Base-by-base conservation (phyloP, 2,797 vertebrate genomes). In the Acanthiza pusilla region DNA sequence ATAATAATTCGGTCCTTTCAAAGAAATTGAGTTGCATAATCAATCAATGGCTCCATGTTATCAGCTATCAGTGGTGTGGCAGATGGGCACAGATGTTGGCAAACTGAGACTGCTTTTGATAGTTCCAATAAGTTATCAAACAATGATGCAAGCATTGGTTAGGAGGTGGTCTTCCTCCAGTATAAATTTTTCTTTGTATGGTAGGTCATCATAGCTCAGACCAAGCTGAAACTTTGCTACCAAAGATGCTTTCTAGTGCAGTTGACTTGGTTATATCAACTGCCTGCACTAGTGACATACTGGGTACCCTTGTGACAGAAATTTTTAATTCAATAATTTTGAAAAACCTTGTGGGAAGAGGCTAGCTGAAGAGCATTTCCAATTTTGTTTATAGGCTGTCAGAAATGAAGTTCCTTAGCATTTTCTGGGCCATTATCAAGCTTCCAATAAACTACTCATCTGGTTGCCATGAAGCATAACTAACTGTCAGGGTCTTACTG, bases 11-110 rank as follows among this genome's bases (percentile, higher is more conserved):
- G 80, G n/a, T 62, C 40, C 16, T 85, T 58, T 80, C 30, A 40
- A 30, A 83, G 47, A 54, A 75, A 20, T 27, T 10, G 32, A 73
- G 47, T 45, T 93, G 61, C n/a, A 23, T 73, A 18, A 62, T 73
- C n/a, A 54, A 0, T 85, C 57, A 51, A 2, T 82, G 50, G 32
- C 50, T 85, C 13, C 43, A 7, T 0, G 0, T 58, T 48, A 83
- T 18, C 2, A 5, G 26, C 29, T 58, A 62, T 40, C 48, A 60
- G 36, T 32, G 40, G 11, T 10, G 6, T 80, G 54, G 40, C 68
- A 87, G 38, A 32, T 26, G 29, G 54, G 16, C 50, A 40, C 43
- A 72, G 48, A 18, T 72, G 20, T 15, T 73, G 57, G n/a, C 53
- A 65, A 72, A 60, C 36, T 63, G 42, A 60, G 34, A 32, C n/a